Evolutionary conservation across 2,888 invertebrate genomes (phyloP).

Genomic region (Tubulanus polymorphus): DNA sequence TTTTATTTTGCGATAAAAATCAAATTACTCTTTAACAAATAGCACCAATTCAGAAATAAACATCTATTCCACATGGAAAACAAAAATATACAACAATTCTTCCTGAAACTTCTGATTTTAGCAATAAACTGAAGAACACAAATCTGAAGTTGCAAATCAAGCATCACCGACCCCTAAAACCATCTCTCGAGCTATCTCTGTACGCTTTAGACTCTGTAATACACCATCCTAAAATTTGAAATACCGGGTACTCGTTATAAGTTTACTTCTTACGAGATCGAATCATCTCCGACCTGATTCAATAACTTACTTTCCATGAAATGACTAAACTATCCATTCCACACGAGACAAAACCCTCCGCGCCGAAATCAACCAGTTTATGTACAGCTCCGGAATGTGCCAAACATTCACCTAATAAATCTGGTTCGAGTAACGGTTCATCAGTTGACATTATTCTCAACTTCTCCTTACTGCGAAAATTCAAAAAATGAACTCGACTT

Average conservation of each 20-base stretch:
- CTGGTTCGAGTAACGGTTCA: conserved; percentile 20
- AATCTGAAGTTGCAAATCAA: too few relatives aligned
- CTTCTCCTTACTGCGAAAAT: conserved; percentile 11
- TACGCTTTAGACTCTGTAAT: conserved; percentile 32
- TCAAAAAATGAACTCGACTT: not conserved
- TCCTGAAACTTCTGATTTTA: too few relatives aligned
- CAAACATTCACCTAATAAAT: conserved; percentile 23
- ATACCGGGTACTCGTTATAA: not conserved
- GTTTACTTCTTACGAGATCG: not conserved
- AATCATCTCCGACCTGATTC: not conserved
- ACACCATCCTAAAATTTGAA: conserved; percentile 29
- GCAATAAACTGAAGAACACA: too few relatives aligned
- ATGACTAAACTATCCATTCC: conserved; percentile 42
- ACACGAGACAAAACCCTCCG: conserved; percentile 36
- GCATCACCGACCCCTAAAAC: conserved; percentile 17
- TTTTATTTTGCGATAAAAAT: too few relatives aligned
- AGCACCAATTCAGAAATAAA: too few relatives aligned
- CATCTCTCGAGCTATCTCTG: conserved; percentile 28
- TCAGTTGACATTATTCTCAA: conserved; percentile 4
- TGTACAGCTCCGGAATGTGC: conserved; percentile 29
- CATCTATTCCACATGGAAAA: too few relatives aligned
- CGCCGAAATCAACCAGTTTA: conserved; percentile 34
- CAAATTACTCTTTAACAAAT: too few relatives aligned
- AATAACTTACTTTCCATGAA: conserved; percentile 35
- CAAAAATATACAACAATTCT: too few relatives aligned